These are phyloP conservation scores for Oncopodura yosiiana DNA, from an alignment of 1,140 invertebrate species.

Conservation along the genomic window DNA sequence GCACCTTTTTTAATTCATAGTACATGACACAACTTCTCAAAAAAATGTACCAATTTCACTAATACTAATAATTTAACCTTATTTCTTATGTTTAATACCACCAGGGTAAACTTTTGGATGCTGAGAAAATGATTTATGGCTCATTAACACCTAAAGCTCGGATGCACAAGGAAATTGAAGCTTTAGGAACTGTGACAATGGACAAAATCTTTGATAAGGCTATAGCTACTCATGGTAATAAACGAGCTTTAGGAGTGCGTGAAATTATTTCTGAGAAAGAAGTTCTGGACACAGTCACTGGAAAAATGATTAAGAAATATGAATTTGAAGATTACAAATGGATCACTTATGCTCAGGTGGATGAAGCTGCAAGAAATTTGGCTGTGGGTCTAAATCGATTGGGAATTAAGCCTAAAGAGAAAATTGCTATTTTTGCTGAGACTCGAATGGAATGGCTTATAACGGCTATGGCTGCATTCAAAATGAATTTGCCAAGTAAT, in stretches of 20 bases:
- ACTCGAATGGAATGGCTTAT: slow-evolving; percentile 96
- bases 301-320: slow-evolving; percentile 91
- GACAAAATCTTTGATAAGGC: slow-evolving; percentile 74
- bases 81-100: too few species aligned
- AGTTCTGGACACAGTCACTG: slow-evolving; percentile 74
- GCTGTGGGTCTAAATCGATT: slow-evolving; percentile 58
- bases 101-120: too few species aligned
- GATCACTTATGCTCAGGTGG: slow-evolving; percentile 74
- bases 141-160: slow-evolving; percentile 55
- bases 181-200: slow-evolving; percentile 71
- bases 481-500: slow-evolving; percentile 71
- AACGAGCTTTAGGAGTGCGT: slow-evolving; percentile 76
- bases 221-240: slow-evolving; percentile 55
- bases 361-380: slow-evolving; percentile 61
- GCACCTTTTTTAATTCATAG: too few species aligned
- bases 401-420: slow-evolving; percentile 50
- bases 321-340: slow-evolving; percentile 88
- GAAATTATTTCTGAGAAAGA: slow-evolving; percentile 85
- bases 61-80: too few species aligned
- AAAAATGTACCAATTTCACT: too few species aligned
- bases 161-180: slow-evolving; percentile 58
- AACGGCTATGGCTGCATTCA: slow-evolving; percentile 86
- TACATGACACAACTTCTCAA: too few species aligned
- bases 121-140: slow-evolving; percentile 55
- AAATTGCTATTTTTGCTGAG: slow-evolving; percentile 93